Percentiles rank a stretch among this genome's conserved stretches.
phyloP scores from a whole-genome alignment of 2,888 invertebrate species.

The Spialia ferax region DNA sequence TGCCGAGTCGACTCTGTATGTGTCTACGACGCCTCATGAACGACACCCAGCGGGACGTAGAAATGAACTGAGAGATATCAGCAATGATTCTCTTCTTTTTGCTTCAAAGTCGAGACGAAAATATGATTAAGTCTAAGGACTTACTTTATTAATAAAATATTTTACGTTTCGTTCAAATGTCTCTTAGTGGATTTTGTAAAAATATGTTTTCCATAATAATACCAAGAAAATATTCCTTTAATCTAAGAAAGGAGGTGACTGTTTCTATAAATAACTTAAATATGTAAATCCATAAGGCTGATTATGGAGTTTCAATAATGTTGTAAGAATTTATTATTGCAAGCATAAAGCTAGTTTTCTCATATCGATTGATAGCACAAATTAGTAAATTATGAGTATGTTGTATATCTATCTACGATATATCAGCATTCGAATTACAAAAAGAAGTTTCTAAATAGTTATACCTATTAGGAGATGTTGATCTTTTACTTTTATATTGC shows the following conservation, averaged over 20 bases:
- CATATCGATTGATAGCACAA: too few relatives aligned
- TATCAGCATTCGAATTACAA: too few relatives aligned
- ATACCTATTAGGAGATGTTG: background rate
- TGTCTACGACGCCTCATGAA: conserved; percentile 66
- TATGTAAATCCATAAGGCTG: too few relatives aligned
- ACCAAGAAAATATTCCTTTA: background rate
- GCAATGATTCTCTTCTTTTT: conserved; percentile 63
- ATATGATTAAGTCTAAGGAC: conserved; percentile 29
- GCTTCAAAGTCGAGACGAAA: conserved; percentile 40
- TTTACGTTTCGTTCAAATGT: background rate
- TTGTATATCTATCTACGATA: too few relatives aligned
- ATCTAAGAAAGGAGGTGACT: background rate
- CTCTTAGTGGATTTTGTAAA: background rate
- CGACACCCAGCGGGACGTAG: conserved; percentile 79
- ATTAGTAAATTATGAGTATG: background rate
- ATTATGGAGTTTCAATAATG: too few relatives aligned
- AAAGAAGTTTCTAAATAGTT: background rate
- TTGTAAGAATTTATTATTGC: too few relatives aligned
- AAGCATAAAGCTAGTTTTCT: too few relatives aligned
- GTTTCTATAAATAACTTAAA: too few relatives aligned
- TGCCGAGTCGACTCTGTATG: conserved; percentile 66
- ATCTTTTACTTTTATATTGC: conserved; percentile 5
- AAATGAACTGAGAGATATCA: conserved; percentile 74
- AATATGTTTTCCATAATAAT: too few relatives aligned
- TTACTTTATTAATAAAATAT: background rate